These are phyloP conservation scores for Plectus sambesii DNA, from an alignment of 1,140 invertebrate species.

Conservation along the genomic window DNA sequence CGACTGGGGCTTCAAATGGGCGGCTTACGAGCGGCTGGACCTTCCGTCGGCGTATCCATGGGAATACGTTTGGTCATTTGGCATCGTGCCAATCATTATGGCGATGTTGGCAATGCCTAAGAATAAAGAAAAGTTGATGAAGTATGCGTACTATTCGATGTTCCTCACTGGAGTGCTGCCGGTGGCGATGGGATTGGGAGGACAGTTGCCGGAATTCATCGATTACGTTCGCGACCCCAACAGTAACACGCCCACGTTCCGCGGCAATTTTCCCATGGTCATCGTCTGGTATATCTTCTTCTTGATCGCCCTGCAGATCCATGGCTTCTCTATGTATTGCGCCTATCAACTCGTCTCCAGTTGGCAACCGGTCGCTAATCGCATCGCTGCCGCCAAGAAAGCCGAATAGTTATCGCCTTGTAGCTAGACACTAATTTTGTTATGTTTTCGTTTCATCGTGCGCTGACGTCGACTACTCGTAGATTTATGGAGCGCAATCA, in stretches of 20 bases:
- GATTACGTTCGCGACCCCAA: constrained; percentile 28
- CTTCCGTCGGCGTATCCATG: constrained; percentile 77
- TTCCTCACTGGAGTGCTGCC: constrained; percentile 66
- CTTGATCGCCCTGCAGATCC: constrained; percentile 72
- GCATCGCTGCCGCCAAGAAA: too few relatives aligned
- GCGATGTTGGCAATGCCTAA: constrained; percentile 71
- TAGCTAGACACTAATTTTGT: too few relatives aligned
- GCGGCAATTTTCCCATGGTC: constrained; percentile 67
- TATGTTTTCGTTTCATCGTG: too few relatives aligned
- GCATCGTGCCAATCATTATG: constrained; percentile 68
- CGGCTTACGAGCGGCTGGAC: constrained; percentile 68
- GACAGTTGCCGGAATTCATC: constrained; percentile 30
- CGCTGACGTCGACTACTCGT: too few relatives aligned
- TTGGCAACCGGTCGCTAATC: constrained; percentile 57
- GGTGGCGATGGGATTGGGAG: constrained; percentile 51
- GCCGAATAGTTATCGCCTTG: too few relatives aligned
- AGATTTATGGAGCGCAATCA: too few relatives aligned
- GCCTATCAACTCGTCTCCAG: constrained; percentile 69
- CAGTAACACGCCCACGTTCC: constrained; percentile 37
- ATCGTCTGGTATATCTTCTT: constrained; percentile 87
- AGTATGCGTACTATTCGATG: constrained; percentile 70
- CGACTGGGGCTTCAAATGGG: constrained; percentile 71
- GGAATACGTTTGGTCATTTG: constrained; percentile 86
- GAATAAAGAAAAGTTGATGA: constrained; percentile 65
- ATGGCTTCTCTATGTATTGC: constrained; percentile 77